Evolutionary conservation across 2,797 vertebrate genomes (phyloP).

Genomic region (Clangula hyemalis): DNA sequence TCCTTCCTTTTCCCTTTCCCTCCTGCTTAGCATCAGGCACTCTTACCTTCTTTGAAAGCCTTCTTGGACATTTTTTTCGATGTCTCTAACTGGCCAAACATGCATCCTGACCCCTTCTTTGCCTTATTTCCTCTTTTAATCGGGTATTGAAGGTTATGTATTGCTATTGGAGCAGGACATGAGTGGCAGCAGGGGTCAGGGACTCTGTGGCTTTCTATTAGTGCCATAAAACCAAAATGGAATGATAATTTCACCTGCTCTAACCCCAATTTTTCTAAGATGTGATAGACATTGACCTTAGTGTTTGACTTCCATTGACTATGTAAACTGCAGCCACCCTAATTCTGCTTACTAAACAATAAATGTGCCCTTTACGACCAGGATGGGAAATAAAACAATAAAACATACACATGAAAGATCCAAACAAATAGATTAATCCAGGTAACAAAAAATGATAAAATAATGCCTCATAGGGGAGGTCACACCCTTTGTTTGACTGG

Average conservation of each 20-base stretch:
- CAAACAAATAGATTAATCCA: conserved; percentile 57
- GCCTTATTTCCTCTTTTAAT: conserved; percentile 80
- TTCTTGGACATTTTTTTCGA: conserved; percentile 58
- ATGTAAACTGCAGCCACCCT: conserved; percentile 74
- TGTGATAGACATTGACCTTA: conserved; percentile 78
- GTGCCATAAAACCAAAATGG: conserved; percentile 77
- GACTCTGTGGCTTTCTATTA: conserved; percentile 76
- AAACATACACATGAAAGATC: conserved; percentile 52
- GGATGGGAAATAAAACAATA: conserved; percentile 70
- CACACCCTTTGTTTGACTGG: conserved; percentile 43
- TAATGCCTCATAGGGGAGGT: conserved; percentile 54
- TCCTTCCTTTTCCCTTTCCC: not conserved
- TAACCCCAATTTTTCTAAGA: conserved; percentile 81
- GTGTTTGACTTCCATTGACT: conserved; percentile 79
- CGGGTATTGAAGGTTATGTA: conserved; percentile 75
- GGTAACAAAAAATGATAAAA: conserved; percentile 74
- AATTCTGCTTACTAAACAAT: conserved; percentile 80
- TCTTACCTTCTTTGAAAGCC: not conserved
- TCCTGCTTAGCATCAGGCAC: not conserved
- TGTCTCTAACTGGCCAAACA: conserved; percentile 47
- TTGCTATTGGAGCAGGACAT: conserved; percentile 78
- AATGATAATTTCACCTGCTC: conserved; percentile 81
- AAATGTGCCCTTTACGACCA: conserved; percentile 64
- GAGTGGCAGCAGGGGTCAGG: conserved; percentile 74
- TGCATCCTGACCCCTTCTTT: conserved; percentile 75